Evolutionary conservation across 1,140 invertebrate species (phyloP).

Genomic region (Brachionus asplanchnoidis): DNA sequence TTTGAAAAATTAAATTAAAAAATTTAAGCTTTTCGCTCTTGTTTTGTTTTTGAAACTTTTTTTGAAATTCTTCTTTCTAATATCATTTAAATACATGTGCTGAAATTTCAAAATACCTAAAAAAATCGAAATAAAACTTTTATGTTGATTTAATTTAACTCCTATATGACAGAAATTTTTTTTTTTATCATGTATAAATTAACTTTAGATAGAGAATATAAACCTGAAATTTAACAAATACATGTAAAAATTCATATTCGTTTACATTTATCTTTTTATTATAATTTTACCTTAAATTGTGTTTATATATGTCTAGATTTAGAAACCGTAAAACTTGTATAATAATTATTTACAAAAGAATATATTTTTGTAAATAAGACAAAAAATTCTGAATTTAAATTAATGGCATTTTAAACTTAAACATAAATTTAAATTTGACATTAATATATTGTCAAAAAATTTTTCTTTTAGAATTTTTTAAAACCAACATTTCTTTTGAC

Average conservation of each 20-base stretch:
- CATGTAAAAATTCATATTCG: not conserved
- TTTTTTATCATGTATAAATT: not conserved
- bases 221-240: not conserved
- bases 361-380: not conserved
- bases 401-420: not conserved
- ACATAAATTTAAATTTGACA: not conserved
- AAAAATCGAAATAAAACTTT: too few relatives aligned
- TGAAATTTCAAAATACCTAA: too few relatives aligned
- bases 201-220: not conserved
- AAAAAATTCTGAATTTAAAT: not conserved
- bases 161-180: too few relatives aligned
- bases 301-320: not conserved
- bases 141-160: too few relatives aligned
- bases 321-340: not conserved
- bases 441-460: too few relatives aligned
- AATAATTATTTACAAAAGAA: not conserved
- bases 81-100: too few relatives aligned
- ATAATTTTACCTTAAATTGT: not conserved
- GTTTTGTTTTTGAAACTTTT: too few relatives aligned
- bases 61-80: too few relatives aligned
- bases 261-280: not conserved
- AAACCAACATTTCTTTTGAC: too few relatives aligned
- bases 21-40: too few relatives aligned
- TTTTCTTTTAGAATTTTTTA: too few relatives aligned
- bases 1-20: too few relatives aligned